phyloP scores from a whole-genome alignment of 1,140 invertebrate genomes.

The Bombus sibiricus region DNA sequence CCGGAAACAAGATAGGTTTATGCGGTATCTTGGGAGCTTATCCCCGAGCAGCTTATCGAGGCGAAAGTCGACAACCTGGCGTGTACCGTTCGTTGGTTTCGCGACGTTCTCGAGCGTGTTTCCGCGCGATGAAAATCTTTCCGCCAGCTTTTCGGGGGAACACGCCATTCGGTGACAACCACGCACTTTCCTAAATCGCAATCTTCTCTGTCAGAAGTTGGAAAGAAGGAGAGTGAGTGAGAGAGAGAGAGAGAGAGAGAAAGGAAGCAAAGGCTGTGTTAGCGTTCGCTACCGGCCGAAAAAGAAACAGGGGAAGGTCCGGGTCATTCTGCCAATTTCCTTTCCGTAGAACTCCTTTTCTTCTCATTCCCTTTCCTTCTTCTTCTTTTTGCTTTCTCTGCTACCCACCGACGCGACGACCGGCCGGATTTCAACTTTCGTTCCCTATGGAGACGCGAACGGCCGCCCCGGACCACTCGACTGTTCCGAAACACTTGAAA shows the following conservation, averaged over 20 bases:
- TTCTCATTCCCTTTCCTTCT: not conserved
- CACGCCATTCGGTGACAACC: slow-evolving; percentile 23
- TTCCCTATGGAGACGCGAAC: slow-evolving; percentile 55
- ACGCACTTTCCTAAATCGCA: slow-evolving; percentile 38
- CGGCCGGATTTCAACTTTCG: slow-evolving; percentile 57
- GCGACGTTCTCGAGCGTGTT: slow-evolving; percentile 8
- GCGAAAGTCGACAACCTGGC: slow-evolving; percentile 6
- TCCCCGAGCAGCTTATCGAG: slow-evolving; percentile 33
- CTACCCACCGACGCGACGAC: slow-evolving; percentile 5
- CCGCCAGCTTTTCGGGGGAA: slow-evolving; percentile 5
- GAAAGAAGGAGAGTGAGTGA: not conserved
- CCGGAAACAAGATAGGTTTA: slow-evolving; percentile 42
- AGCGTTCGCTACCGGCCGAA: not conserved
- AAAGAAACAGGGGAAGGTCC: not conserved
- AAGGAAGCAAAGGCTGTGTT: not conserved
- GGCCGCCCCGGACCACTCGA: slow-evolving; percentile 49
- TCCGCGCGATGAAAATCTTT: slow-evolving; percentile 35
- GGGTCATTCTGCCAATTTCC: slow-evolving; percentile 53
- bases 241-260: not conserved
- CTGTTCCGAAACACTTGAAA: slow-evolving; percentile 62
- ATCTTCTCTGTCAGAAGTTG: slow-evolving; percentile 17
- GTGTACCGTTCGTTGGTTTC: no score
- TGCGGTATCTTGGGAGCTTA: slow-evolving; percentile 19
- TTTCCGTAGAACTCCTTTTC: slow-evolving; percentile 11
- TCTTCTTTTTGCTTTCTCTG: not conserved